A percentile compares a stretch with the other conserved stretches of the same genome.
Conservation (phyloP, 2,797 vertebrate genomes). For the Pantherophis alleghaniensis region DNA sequence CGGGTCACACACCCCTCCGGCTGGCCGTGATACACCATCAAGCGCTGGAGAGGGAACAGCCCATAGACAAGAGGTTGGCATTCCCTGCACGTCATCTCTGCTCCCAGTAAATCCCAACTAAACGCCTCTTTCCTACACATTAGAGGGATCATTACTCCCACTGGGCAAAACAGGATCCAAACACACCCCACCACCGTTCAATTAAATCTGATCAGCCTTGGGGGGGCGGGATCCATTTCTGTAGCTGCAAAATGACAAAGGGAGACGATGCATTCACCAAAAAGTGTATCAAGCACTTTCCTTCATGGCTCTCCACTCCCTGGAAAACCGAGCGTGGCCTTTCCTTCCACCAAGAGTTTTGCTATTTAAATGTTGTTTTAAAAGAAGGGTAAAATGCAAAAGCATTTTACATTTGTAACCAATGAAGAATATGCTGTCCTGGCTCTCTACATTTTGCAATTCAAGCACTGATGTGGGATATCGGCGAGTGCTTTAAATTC, state of each 20-base stretch:
- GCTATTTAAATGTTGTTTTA: neutral
- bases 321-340: neutral
- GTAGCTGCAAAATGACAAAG: neutral
- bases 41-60: conserved; percentile 17
- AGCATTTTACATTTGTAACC: no score
- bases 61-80: neutral
- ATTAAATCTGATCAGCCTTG: neutral
- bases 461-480: neutral
- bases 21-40: conserved; percentile 55
- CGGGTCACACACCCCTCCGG: conserved; percentile 47
- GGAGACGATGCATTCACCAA: neutral
- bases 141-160: neutral
- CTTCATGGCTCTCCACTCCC: neutral
- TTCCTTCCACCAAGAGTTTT: no score
- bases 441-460: neutral
- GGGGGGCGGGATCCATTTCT: neutral
- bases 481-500: neutral
- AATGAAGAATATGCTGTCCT: neutral
- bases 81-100: neutral
- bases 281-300: accelerated
- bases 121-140: neutral
- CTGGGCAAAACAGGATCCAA: neutral
- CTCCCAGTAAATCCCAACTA: neutral
- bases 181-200: neutral
- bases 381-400: neutral